A percentile compares a stretch with the other conserved stretches of the same genome.
Conservation (phyloP, 1,140 invertebrate genomes). For the Papilio glaucus region DNA sequence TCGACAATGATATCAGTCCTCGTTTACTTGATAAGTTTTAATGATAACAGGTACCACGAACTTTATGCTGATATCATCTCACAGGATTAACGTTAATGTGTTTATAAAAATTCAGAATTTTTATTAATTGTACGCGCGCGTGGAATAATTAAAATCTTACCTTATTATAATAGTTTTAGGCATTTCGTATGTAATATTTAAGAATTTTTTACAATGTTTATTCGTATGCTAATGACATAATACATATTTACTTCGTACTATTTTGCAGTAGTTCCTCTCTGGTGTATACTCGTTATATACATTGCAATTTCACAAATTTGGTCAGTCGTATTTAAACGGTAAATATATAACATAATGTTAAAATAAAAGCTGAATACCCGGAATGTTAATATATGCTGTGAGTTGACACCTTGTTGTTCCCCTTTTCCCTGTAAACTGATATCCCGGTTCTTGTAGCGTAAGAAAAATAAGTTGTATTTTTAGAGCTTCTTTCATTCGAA, state of each 20-base stretch:
- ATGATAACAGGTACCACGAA: background rate
- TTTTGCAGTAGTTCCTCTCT: background rate
- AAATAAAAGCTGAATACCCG: background rate
- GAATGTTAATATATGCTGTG: background rate
- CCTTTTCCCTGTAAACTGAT: background rate
- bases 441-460: background rate
- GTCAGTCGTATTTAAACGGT: background rate
- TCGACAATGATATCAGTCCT: slow-evolving; percentile 5
- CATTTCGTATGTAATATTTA: too few relatives aligned
- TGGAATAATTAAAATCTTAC: too few relatives aligned
- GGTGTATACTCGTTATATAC: background rate
- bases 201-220: too few relatives aligned
- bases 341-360: background rate
- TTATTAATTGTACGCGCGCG: too few relatives aligned
- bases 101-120: background rate
- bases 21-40: slow-evolving; percentile 14
- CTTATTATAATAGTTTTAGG: too few relatives aligned
- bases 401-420: background rate
- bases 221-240: background rate
- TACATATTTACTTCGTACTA: background rate
- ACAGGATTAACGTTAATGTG: slow-evolving; percentile 8
- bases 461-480: slow-evolving; percentile 23
- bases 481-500: slow-evolving; percentile 18
- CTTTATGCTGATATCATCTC: slow-evolving; percentile 3
- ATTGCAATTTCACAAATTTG: too few relatives aligned